A percentile compares a stretch with the other conserved stretches of the same genome.
phyloP scores from a whole-genome alignment of 2,797 vertebrate species.

The Onychomys arenicola region DNA sequence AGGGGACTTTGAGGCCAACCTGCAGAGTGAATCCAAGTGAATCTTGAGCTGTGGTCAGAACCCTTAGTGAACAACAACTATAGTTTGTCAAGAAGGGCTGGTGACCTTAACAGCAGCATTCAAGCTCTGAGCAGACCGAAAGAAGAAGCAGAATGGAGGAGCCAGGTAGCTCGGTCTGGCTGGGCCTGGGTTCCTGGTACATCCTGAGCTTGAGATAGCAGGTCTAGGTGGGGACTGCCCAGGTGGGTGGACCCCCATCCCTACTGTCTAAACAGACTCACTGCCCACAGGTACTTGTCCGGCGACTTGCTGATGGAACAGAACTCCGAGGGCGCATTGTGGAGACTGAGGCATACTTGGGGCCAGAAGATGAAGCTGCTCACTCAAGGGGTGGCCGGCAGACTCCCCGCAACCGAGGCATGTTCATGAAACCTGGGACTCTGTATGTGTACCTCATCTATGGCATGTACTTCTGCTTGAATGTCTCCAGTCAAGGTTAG shows the following conservation, averaged over 20 bases:
- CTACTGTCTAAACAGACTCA: background rate
- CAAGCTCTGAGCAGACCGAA: background rate
- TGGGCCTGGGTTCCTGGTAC: background rate
- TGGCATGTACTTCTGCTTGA: slow-evolving; percentile 96
- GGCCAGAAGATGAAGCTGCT: slow-evolving; percentile 95
- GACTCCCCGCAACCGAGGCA: slow-evolving; percentile 93
- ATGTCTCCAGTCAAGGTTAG: slow-evolving; percentile 96
- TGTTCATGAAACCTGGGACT: slow-evolving; percentile 98
- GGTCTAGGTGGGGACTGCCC: no score
- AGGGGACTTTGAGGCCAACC: background rate
- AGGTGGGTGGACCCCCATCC: background rate
- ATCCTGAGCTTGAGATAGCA: background rate
- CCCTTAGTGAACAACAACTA: background rate
- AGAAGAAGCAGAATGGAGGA: background rate
- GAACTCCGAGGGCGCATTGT: slow-evolving; percentile 95
- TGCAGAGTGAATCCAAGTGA: background rate
- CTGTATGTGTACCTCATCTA: slow-evolving; percentile 98
- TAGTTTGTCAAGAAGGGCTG: background rate
- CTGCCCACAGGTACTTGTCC: slow-evolving; percentile 92
- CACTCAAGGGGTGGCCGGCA: slow-evolving; percentile 96
- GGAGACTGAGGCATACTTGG: slow-evolving; percentile 97
- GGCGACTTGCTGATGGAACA: slow-evolving; percentile 90
- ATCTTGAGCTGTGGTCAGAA: background rate
- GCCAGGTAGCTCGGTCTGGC: background rate
- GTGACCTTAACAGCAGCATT: background rate